These are phyloP conservation scores for Galerucella pusilla DNA, from an alignment of 2,888 invertebrate genomes.

Conservation along the genomic window DNA sequence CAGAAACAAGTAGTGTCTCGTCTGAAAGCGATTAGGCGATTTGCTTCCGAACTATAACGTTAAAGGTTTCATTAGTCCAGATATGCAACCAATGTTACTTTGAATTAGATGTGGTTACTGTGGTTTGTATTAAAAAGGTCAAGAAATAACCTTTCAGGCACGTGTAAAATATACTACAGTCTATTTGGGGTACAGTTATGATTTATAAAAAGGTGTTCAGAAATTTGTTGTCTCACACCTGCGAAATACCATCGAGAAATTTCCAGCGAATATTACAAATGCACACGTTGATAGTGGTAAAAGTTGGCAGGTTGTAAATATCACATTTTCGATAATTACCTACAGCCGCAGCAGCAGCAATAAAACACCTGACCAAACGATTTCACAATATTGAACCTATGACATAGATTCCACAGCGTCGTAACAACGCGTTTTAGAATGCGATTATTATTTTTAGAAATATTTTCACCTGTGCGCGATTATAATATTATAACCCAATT, in stretches of 20 bases:
- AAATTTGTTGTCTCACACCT: neutral
- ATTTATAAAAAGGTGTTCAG: too few relatives aligned
- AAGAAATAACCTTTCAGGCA: too few relatives aligned
- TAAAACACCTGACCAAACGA: constrained; percentile 44
- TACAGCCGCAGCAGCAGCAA: neutral
- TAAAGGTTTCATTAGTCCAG: too few relatives aligned
- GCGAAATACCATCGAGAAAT: neutral
- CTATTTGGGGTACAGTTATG: too few relatives aligned
- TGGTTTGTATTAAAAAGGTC: too few relatives aligned
- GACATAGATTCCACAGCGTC: constrained; percentile 43
- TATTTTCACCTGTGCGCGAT: constrained; percentile 20
- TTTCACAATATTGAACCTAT: constrained; percentile 45
- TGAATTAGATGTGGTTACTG: too few relatives aligned
- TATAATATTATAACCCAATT: neutral
- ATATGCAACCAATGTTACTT: too few relatives aligned
- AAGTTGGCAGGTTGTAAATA: constrained; percentile 1
- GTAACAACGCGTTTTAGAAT: constrained; percentile 15
- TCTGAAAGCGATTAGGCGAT: too few relatives aligned
- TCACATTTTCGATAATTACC: neutral
- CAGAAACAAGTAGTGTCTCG: too few relatives aligned
- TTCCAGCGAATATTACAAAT: neutral
- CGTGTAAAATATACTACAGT: too few relatives aligned
- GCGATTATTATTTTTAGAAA: constrained; percentile 32
- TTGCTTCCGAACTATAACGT: too few relatives aligned
- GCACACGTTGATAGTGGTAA: neutral